Evolutionary conservation across 2,113 vertebrate genomes (phyloP).

Genomic region (Psephotus haematonotus): DNA sequence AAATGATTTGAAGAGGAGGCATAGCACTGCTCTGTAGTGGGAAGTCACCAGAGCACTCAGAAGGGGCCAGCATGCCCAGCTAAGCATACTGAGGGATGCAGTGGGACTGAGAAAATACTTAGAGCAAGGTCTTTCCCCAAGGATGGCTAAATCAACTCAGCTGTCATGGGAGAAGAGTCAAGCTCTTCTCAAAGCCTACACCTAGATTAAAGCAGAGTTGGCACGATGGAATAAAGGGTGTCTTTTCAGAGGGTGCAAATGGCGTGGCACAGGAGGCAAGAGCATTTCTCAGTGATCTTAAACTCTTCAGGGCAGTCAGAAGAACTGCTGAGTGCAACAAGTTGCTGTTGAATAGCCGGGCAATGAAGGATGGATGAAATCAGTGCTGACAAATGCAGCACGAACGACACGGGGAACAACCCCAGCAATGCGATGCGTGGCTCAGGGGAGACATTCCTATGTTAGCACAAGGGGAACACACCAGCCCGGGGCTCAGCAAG

Average conservation of each 20-base stretch:
- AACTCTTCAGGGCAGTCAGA: neutral
- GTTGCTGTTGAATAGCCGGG: neutral
- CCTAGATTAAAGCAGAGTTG: neutral
- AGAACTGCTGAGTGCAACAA: neutral
- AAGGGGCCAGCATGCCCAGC: neutral
- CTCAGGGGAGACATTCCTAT: accelerated
- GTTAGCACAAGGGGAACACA: neutral
- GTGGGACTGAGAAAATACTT: neutral
- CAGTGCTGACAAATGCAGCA: neutral
- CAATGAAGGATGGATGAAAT: neutral
- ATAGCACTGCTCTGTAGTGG: neutral
- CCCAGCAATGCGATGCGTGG: accelerated
- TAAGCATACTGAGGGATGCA: neutral
- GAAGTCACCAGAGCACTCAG: neutral
- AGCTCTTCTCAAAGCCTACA: neutral
- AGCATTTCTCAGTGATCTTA: neutral
- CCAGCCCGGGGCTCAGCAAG: neutral
- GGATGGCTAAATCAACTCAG: neutral
- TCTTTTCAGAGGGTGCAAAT: neutral
- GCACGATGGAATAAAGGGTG: neutral
- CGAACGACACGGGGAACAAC: neutral
- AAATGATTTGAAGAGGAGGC: neutral
- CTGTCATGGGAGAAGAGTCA: neutral
- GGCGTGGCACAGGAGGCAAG: neutral
- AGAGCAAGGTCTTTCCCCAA: neutral